Evolutionary conservation across 2,113 vertebrate species (phyloP).

Genomic region (Trachemys scripta): DNA sequence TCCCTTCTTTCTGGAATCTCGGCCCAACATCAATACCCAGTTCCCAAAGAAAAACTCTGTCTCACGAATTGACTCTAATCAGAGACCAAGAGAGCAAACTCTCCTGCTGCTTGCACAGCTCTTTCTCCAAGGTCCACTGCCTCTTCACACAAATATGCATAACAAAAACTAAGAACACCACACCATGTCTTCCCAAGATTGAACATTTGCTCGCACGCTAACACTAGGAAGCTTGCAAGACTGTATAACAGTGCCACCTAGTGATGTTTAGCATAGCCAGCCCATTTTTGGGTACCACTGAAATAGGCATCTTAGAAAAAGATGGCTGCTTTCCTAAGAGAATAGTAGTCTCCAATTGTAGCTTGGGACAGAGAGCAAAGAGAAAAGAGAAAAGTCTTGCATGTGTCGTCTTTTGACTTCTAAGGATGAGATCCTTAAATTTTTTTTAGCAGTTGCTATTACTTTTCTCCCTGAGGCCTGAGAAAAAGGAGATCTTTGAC

Average conservation of each 20-base stretch:
- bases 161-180: accelerated
- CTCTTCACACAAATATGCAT: neutral
- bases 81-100: neutral
- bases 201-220: neutral
- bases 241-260: constrained; percentile 77
- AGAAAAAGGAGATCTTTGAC: neutral
- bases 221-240: constrained; percentile 1
- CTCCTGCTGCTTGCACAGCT: neutral
- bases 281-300: neutral
- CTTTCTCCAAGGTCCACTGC: neutral
- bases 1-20: accelerated
- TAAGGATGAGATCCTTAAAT: neutral
- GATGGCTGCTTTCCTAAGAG: neutral
- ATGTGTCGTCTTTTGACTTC: neutral
- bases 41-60: neutral
- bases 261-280: constrained; percentile 47
- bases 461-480: neutral
- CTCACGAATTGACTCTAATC: accelerated
- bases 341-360: neutral
- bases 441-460: neutral
- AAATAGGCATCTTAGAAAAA: accelerated
- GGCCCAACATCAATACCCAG: neutral
- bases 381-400: neutral
- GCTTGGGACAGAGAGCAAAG: neutral
- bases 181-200: constrained; percentile 47